Percentiles rank a stretch among this genome's conserved stretches.
Conservation (phyloP, 1,140 invertebrate genomes). For the Coelopa frigida region DNA sequence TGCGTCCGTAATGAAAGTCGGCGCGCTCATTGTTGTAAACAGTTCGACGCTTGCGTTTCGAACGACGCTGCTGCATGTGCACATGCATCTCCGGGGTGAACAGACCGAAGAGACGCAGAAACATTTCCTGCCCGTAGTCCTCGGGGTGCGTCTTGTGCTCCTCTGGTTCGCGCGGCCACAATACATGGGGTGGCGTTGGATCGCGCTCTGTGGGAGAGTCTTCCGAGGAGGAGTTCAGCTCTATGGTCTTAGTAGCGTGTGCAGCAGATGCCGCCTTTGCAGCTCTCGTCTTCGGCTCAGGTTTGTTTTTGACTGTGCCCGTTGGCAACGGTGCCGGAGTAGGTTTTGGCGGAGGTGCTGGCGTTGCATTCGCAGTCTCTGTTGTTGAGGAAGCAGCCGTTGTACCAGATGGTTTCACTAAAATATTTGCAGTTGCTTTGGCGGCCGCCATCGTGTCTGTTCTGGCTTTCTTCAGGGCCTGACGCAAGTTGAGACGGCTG, state of each 20-base stretch:
- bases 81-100: constrained; percentile 30
- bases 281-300: not conserved
- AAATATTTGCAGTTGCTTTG: too few relatives aligned
- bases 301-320: not conserved
- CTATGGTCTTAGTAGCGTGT: constrained; percentile 1
- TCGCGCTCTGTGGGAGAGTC: constrained; percentile 28
- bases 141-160: constrained; percentile 23
- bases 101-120: constrained; percentile 32
- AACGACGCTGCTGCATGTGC: constrained; percentile 34
- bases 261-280: not conserved
- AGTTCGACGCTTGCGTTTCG: constrained; percentile 39
- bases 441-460: constrained; percentile 12
- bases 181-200: constrained; percentile 21
- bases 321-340: not conserved
- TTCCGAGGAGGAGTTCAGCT: constrained; percentile 26
- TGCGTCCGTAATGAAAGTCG: constrained; percentile 42
- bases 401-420: too few relatives aligned
- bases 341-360: not conserved
- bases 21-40: constrained; percentile 36
- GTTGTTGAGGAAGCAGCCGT: not conserved
- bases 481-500: constrained; percentile 32
- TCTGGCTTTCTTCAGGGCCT: constrained; percentile 32
- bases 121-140: constrained; percentile 37
- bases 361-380: not conserved
- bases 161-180: constrained; percentile 29